Percentiles rank a stretch among this genome's conserved stretches.
Evolutionary conservation across 1,140 invertebrate genomes (phyloP).

Genomic region (Pinna nobilis): DNA sequence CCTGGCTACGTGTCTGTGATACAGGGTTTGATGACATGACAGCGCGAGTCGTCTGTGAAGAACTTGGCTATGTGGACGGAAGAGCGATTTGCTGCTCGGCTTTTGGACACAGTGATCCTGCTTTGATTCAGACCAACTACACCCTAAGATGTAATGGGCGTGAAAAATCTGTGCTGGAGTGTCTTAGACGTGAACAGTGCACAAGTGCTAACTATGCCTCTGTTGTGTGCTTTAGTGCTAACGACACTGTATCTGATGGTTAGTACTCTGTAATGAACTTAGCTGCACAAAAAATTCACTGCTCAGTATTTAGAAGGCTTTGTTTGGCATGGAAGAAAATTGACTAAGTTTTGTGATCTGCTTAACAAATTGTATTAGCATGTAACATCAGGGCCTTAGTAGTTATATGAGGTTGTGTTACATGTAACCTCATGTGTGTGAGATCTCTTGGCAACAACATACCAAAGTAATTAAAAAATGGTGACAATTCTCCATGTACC

Average conservation of each 20-base stretch:
- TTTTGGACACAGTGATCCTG: slow-evolving; percentile 30
- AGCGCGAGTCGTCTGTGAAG: slow-evolving; percentile 54
- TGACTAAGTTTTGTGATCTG: no score
- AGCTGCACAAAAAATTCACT: no score
- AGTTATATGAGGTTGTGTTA: no score
- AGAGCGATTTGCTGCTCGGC: slow-evolving; percentile 57
- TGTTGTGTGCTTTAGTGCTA: slow-evolving; percentile 49
- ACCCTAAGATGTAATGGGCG: slow-evolving; percentile 49
- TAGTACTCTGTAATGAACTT: no score
- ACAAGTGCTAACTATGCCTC: slow-evolving; percentile 51
- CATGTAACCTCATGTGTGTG: no score
- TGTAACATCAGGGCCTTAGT: no score
- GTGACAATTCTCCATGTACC: no score
- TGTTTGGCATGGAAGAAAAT: no score
- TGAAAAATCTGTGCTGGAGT: slow-evolving; percentile 45
- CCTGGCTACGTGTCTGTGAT: slow-evolving; percentile 58
- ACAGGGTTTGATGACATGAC: slow-evolving; percentile 56
- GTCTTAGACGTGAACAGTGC: slow-evolving; percentile 48
- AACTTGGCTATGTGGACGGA: slow-evolving; percentile 56
- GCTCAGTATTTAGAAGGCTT: no score
- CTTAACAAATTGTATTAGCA: no score
- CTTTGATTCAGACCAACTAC: slow-evolving; percentile 41
- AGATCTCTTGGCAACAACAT: no score
- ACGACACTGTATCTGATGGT: slow-evolving; percentile 11
- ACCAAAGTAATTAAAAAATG: no score